Evolutionary conservation across 2,888 invertebrate genomes (phyloP).

Genomic region (Protophormia terraenovae): DNA sequence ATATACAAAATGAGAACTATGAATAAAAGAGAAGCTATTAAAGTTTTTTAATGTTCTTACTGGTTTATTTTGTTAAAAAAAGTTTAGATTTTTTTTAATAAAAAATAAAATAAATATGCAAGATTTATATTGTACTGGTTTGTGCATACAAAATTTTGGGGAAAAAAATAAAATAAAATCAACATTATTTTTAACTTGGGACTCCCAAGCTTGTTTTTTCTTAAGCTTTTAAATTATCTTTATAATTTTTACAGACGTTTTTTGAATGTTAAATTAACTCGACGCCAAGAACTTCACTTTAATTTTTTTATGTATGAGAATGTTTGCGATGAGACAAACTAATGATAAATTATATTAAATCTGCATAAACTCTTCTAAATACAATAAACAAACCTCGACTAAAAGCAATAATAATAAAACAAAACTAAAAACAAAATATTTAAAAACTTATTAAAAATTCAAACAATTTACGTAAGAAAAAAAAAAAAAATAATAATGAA

Average conservation of each 20-base stretch:
- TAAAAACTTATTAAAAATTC: constrained; percentile 38
- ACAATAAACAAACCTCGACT: background rate
- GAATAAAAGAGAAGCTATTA: background rate
- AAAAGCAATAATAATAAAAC: background rate
- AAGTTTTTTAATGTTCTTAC: background rate
- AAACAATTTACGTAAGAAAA: constrained; percentile 40
- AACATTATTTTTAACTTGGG: constrained; percentile 22
- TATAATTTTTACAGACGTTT: background rate
- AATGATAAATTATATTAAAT: constrained; percentile 38
- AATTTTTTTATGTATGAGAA: background rate
- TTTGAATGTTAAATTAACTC: constrained; percentile 31
- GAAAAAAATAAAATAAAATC: background rate
- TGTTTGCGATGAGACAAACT: background rate
- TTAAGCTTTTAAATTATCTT: background rate
- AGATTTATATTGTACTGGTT: background rate
- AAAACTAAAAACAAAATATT: background rate
- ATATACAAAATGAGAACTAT: background rate
- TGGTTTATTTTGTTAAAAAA: background rate
- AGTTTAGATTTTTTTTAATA: background rate
- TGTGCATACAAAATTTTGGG: background rate
- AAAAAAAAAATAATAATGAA: constrained; percentile 15
- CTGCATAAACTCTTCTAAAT: constrained; percentile 29
- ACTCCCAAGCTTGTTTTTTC: constrained; percentile 8
- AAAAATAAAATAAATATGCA: background rate
- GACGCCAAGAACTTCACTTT: constrained; percentile 14